A percentile compares a stretch with the other conserved stretches of the same genome.
phyloP scores from a whole-genome alignment of 2,113 vertebrate genomes.

The Trichomycterus rosablanca region DNA sequence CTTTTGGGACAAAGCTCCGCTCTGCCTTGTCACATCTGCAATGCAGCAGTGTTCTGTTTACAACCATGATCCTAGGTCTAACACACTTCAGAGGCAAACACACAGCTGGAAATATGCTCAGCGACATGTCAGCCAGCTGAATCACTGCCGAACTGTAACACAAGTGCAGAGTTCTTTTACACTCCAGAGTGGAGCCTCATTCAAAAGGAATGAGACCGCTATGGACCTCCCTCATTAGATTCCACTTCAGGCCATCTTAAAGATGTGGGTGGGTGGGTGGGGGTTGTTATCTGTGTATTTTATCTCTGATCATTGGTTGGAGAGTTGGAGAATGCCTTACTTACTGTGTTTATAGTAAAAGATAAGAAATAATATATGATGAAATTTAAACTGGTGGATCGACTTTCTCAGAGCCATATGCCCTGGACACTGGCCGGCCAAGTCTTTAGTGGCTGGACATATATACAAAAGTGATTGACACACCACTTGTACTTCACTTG shows the following conservation, averaged over 20 bases:
- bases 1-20: slow-evolving; percentile 10
- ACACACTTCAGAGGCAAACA: background rate
- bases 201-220: background rate
- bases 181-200: background rate
- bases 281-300: background rate
- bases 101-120: slow-evolving; percentile 2
- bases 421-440: too few relatives aligned
- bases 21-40: slow-evolving; percentile 29
- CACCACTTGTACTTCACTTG: too few relatives aligned
- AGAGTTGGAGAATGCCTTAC: too few relatives aligned
- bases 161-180: background rate
- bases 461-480: too few relatives aligned
- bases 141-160: background rate
- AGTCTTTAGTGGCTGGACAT: too few relatives aligned
- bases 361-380: too few relatives aligned
- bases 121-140: slow-evolving; percentile 6
- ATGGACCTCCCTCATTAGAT: background rate
- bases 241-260: background rate
- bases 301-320: background rate
- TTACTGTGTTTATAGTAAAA: too few relatives aligned
- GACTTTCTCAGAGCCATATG: too few relatives aligned
- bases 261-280: background rate
- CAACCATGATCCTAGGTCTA: background rate
- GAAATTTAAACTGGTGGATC: too few relatives aligned
- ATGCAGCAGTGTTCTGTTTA: slow-evolving; percentile 30